phyloP scores from a whole-genome alignment of 1,140 invertebrate genomes.

The Zaprionus africanus region DNA sequence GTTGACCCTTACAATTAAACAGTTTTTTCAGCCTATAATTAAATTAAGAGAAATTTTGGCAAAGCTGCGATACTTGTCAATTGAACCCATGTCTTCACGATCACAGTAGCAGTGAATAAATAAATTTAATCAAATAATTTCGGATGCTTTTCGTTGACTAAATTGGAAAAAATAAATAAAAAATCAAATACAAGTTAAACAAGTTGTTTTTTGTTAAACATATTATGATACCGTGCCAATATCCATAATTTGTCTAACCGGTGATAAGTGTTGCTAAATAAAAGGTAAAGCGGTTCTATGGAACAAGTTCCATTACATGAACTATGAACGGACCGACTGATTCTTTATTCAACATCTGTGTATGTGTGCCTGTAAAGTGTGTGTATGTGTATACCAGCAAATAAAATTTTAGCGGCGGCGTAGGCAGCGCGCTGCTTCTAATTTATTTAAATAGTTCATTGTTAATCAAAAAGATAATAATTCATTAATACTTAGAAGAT shows the following conservation, averaged over 20 bases:
- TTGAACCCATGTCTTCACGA: neutral
- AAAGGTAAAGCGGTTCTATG: neutral
- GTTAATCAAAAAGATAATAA: slow-evolving; percentile 3
- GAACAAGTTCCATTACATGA: neutral
- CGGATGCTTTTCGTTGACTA: neutral
- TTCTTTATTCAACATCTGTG: slow-evolving; percentile 33
- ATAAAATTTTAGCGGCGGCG: slow-evolving; percentile 52
- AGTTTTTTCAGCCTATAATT: neutral
- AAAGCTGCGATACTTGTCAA: neutral
- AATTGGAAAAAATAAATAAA: no score
- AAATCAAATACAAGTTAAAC: neutral
- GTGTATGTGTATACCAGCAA: slow-evolving; percentile 51
- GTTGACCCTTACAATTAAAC: no score
- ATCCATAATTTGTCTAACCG: neutral
- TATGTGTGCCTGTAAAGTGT: slow-evolving; percentile 34
- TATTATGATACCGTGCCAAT: neutral
- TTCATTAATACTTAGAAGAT: slow-evolving; percentile 21
- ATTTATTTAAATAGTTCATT: slow-evolving; percentile 15
- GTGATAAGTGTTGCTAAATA: neutral
- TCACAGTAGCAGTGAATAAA: neutral
- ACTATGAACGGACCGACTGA: neutral
- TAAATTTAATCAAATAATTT: neutral
- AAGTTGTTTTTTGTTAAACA: neutral
- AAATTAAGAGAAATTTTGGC: neutral
- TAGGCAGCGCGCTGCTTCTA: slow-evolving; percentile 26